Base-by-base conservation (phyloP, 1,140 invertebrate genomes). In the Alviniconcha marisindica region DNA sequence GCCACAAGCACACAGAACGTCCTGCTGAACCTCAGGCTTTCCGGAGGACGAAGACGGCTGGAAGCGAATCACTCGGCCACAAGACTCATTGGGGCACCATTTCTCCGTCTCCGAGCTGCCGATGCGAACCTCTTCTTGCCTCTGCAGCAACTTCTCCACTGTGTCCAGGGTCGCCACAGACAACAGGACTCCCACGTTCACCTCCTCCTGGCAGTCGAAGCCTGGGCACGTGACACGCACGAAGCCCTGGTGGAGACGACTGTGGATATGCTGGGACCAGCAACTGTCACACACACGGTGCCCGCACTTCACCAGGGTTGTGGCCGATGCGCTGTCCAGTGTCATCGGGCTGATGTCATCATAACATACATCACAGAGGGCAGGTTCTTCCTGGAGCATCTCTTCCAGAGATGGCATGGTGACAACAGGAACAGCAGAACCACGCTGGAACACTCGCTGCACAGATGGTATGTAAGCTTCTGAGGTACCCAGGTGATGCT, bases 201-300 rank as follows among this genome's bases (percentile, higher is more conserved):
- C 63, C 5, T 76, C 81, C 24, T 54, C 42, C 33, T 82, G 76
- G 63, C 84, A 85, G n/a, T 82, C 66, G 42, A 79, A 85, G 18
- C 82, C 84, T n/a, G 81, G 84, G 44, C 84, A 85, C 4, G 60
- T 71, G 15, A 82, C n/a, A 18, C 48, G 77, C 12, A 82, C 42
- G 21, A 73, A 56, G 28, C 84, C 80, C 2, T 66, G 40, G 12
- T 82, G 51, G n/a, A 85, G 31, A 21, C 56, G 76, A 15, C 36
- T 42, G 24, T 73, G 60, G 10, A 85, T 38, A 31, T 85, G 81
- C 54, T 78, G 36, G 15, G 44, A 21, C 80, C 81, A 85, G 54
- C 84, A 85, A 36, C n/a, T 36, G 74, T 85, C 81, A 63, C 84
- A 85, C 48, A 85, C 82, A 28, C 60, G 66, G 81, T 85, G 84